Conservation (phyloP, 2,888 invertebrate species). For the Orthonevra nobilis region DNA sequence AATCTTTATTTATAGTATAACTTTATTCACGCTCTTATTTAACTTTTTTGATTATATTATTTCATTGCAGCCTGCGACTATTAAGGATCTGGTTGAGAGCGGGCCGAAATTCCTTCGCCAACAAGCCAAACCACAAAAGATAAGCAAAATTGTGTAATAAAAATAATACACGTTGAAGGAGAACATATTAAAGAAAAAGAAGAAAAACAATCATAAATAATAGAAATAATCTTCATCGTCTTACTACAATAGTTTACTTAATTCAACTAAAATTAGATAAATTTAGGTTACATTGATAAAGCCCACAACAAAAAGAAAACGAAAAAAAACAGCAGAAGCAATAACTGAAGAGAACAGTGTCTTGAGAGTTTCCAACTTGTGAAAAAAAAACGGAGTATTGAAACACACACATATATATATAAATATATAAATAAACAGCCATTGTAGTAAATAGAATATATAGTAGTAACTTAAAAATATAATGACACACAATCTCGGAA, state of each 20-base stretch:
- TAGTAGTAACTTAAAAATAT: constrained; percentile 53
- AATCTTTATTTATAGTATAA: too few species aligned
- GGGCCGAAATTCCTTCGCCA: constrained; percentile 65
- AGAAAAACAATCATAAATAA: constrained; percentile 54
- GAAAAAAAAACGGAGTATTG: not conserved
- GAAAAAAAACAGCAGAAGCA: constrained; percentile 34
- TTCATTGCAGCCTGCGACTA: constrained; percentile 58
- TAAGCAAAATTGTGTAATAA: constrained; percentile 39
- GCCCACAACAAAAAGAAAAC: constrained; percentile 30
- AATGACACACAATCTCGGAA: constrained; percentile 91
- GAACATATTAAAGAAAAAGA: constrained; percentile 6
- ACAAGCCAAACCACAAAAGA: constrained; percentile 60
- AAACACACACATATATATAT: not conserved
- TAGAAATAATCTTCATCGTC: constrained; percentile 30
- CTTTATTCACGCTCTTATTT: too few species aligned
- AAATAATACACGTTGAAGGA: not conserved
- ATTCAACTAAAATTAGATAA: constrained; percentile 56
- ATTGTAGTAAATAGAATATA: constrained; percentile 53
- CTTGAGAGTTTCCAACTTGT: too few species aligned
- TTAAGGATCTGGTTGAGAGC: constrained; percentile 66
- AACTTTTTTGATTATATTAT: too few species aligned
- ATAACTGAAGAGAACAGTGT: constrained; percentile 24
- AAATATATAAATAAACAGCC: constrained; percentile 30
- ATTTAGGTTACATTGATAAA: constrained; percentile 56
- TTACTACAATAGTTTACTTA: constrained; percentile 57